These are phyloP conservation scores for Pangasius mekongensis DNA, from an alignment of 2,797 vertebrate genomes.

Conservation along the genomic window DNA sequence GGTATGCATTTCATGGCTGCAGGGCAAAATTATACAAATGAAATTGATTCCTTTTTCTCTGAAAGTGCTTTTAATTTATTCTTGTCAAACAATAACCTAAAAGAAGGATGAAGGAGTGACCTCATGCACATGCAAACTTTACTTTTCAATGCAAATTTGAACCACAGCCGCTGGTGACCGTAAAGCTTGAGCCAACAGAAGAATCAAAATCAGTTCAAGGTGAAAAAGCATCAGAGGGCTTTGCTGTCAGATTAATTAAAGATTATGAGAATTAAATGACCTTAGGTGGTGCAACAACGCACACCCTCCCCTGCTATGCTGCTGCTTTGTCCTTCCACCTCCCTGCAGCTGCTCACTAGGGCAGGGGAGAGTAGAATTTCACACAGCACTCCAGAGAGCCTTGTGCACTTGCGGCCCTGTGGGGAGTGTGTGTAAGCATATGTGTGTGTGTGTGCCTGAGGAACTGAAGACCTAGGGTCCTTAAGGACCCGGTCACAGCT, in stretches of 20 bases:
- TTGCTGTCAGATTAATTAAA: slow-evolving; percentile 1
- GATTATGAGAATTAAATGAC: slow-evolving; percentile 6
- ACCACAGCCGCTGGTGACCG: neutral
- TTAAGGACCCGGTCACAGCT: slow-evolving; percentile 1
- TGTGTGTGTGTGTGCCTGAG: neutral
- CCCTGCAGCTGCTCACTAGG: neutral
- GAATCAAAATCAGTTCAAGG: slow-evolving; percentile 1
- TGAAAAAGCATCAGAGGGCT: neutral
- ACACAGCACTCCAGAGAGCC: slow-evolving; percentile 5
- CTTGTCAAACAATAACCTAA: neutral
- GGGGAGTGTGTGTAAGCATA: neutral
- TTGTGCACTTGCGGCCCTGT: neutral
- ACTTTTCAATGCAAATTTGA: neutral
- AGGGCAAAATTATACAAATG: neutral
- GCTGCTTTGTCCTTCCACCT: slow-evolving; percentile 17
- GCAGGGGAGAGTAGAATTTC: slow-evolving; percentile 26
- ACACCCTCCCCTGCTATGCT: neutral
- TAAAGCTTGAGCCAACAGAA: slow-evolving; percentile 1
- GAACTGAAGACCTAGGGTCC: neutral
- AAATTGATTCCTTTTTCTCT: neutral
- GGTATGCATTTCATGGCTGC: neutral
- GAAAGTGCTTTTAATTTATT: neutral
- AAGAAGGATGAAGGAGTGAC: neutral
- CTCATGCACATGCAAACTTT: neutral
- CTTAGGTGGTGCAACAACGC: neutral